Evolutionary conservation across 30 jellyfish, hydroid and myxozoan species (phyloP), one percentile per base, ranked within the genome.

Genomic region (Hydractinia symbiolongicarpus): DNA sequence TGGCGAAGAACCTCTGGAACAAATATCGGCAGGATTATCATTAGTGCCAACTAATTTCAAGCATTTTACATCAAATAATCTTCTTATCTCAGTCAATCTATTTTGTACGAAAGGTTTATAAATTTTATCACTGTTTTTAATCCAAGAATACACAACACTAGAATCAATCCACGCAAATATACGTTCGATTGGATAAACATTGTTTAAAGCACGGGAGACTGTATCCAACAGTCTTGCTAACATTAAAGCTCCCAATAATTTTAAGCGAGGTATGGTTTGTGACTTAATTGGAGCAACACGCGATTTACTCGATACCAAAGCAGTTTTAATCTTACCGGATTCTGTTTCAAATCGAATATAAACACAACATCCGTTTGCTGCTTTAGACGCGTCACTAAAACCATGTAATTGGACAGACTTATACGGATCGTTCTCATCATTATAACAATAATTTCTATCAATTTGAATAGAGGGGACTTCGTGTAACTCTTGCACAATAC

Each of bases 201-300:
- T 30, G 44, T 30, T 30, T 30, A 30, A 30, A 30, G 44, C 44
- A 30, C 44, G 44, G 44, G 44, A 30, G 8, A 64, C 74, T n/a
- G 74, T 6, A 13, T 64, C 8, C 9, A 64, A 7, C 7, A 64
- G 74, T 64, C 40, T 51, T n/a, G 74, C 9, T 6, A 7, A 13
- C 17, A 13, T 13, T n/a, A 64, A 44, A 6, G 74, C 74, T 6
- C 9, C 74, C 74, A 64, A n/a, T 64, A 64, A 64, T 13, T 64
- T 6, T 6, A 64, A 51, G 19, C 74, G 19, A 13, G 74, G 74
- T 64, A 64, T 64, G 40, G 74, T 64, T 64, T 64, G 74, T 64
- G 9, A 51, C 17, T 64, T 64, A 51, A 64, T 64, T 13, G 74
- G 74, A 6, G 74, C 9, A 6, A 64, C 17, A n/a, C 74, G 19